These are phyloP conservation scores for Calameuta pallipes DNA, from an alignment of 2,888 invertebrate genomes.

Conservation along the genomic window DNA sequence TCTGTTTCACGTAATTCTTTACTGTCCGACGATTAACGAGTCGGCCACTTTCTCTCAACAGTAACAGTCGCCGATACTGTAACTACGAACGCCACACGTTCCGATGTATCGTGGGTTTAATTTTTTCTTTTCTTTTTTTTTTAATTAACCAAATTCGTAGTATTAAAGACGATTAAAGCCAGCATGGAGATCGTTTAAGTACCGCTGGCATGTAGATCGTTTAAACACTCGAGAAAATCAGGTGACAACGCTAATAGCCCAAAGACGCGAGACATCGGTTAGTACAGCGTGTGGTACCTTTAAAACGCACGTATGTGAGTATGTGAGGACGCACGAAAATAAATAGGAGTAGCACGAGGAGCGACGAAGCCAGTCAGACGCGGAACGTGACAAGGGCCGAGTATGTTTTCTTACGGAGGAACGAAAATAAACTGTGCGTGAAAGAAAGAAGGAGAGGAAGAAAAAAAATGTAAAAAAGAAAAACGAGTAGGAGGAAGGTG, in stretches of 20 bases:
- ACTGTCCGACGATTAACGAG: too few relatives aligned
- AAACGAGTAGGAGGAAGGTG: neutral
- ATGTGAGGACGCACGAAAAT: conserved; percentile 17
- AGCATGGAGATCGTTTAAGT: neutral
- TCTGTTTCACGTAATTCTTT: too few relatives aligned
- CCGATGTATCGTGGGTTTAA: too few relatives aligned
- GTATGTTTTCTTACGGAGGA: conserved; percentile 35
- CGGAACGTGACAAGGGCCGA: conserved; percentile 27
- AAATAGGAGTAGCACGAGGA: conserved; percentile 13
- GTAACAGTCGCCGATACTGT: too few relatives aligned
- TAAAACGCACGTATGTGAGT: neutral
- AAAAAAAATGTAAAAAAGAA: conserved; percentile 14
- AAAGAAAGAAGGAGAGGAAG: conserved; percentile 25
- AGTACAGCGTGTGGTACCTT: neutral
- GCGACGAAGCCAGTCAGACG: conserved; percentile 17
- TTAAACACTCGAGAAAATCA: neutral
- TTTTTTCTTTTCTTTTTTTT: too few relatives aligned
- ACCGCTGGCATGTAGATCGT: neutral
- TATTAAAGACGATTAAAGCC: neutral
- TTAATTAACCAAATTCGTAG: too few relatives aligned
- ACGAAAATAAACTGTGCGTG: conserved; percentile 32
- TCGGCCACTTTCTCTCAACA: too few relatives aligned
- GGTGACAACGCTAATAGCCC: conserved; percentile 7
- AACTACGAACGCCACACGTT: too few relatives aligned
- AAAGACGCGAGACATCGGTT: neutral